Evolutionary conservation across 1,140 invertebrate species (phyloP), one percentile per base, ranked within the genome.

Genomic region (Cepaea nemoralis): DNA sequence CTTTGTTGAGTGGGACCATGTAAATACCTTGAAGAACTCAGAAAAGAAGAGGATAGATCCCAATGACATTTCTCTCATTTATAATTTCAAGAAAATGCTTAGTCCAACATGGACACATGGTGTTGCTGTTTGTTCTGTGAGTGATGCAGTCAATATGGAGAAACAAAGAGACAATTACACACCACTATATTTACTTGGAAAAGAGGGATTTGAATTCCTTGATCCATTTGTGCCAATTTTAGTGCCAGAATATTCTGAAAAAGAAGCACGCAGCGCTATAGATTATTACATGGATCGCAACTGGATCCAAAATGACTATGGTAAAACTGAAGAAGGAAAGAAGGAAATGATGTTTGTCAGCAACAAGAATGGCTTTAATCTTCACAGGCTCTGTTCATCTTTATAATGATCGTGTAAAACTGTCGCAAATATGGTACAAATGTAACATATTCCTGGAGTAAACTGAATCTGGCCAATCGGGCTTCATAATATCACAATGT

Each of bases 171-270:
- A 85, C 82, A 69, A 83, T 55, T 82, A 93, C 88, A 92, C 94
- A 77, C 96, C 95, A 31, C 66, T 90, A 50, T 91, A 92, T 91
- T 90, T 95, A 75, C 89, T 95, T 0, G 93, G 92, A 80, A 94
- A 94, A 90, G 92, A 94, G 92, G 97, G 96, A 3, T 97, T 97
- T 92, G 95, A 97, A 88, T 93, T 94, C 85, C 85, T 98, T 67
- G 97, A 98, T 91, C 97, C 97, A 24, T 98, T 98, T 92, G 92
- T 98, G 39, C 97, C 97, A 0, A 89, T 99, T 24, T 84, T 93
- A 85, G 94, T 96, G 0, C 91, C 93, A 10, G 93, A 94, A 83
- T 97, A 97, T 83, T 93, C 90, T 27, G 93, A 94, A 16, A 94
- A 94, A 84, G 97, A 98, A 92, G 94, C 95, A 78, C 86, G 94